Percentiles rank a stretch among this genome's conserved stretches.
phyloP scores from a whole-genome alignment of 2,113 vertebrate species.

The Rynchops niger region DNA sequence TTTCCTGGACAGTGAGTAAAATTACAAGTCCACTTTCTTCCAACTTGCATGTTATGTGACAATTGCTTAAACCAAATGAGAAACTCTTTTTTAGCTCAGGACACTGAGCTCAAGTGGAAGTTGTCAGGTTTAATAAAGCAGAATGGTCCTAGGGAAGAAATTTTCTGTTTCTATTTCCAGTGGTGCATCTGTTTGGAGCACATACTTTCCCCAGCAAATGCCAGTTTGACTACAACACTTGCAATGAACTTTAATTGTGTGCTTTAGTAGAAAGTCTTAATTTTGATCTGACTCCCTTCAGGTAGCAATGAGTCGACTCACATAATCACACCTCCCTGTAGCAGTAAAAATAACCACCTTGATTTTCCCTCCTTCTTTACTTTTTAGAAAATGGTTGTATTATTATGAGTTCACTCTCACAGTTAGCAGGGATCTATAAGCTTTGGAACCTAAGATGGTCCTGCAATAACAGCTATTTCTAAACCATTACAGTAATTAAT shows the following conservation, averaged over 20 bases:
- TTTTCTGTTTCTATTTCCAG: slow-evolving; percentile 62
- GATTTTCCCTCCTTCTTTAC: background rate
- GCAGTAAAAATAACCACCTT: slow-evolving; percentile 71
- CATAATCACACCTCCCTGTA: slow-evolving; percentile 66
- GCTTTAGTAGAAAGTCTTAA: slow-evolving; percentile 74
- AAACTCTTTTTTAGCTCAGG: slow-evolving; percentile 31
- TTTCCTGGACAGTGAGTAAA: slow-evolving; percentile 1
- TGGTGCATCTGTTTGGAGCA: slow-evolving; percentile 66
- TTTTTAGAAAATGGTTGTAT: slow-evolving; percentile 34
- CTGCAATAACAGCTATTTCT: slow-evolving; percentile 70
- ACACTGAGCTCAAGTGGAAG: slow-evolving; percentile 49
- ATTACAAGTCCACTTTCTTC: slow-evolving; percentile 31
- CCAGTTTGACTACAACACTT: slow-evolving; percentile 58
- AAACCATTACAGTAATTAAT: slow-evolving; percentile 74
- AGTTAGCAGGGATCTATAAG: slow-evolving; percentile 30
- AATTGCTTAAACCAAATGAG: slow-evolving; percentile 56
- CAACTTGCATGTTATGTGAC: background rate
- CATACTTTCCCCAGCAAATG: slow-evolving; percentile 46
- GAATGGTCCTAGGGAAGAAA: slow-evolving; percentile 56
- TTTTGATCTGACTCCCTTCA: slow-evolving; percentile 74
- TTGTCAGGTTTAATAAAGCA: slow-evolving; percentile 68
- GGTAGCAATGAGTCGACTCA: slow-evolving; percentile 72
- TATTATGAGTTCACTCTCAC: slow-evolving; percentile 54
- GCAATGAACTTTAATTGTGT: slow-evolving; percentile 73
- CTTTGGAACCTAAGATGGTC: slow-evolving; percentile 51